These are phyloP conservation scores for Oncorhynchus masou DNA, from an alignment of 2,113 vertebrate genomes.

Conservation along the genomic window DNA sequence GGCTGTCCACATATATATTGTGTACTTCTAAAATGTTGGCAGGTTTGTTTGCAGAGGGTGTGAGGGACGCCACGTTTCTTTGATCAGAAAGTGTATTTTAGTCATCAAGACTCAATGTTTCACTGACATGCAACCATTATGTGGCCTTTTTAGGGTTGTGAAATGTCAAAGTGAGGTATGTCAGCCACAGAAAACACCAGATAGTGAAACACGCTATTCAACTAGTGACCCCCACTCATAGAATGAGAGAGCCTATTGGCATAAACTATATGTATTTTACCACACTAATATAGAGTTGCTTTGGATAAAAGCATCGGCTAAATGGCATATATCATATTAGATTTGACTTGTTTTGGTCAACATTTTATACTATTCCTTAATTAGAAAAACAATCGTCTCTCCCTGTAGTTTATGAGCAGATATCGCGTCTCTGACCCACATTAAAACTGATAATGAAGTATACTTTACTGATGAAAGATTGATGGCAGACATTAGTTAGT, in stretches of 20 bases:
- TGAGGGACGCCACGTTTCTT: constrained; percentile 23
- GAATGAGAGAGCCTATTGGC: too few relatives aligned
- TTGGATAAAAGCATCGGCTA: too few relatives aligned
- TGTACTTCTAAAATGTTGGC: constrained; percentile 18
- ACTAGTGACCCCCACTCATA: too few relatives aligned
- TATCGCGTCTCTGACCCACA: background rate
- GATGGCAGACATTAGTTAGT: background rate
- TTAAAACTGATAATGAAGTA: background rate
- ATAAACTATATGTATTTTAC: background rate
- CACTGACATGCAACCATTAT: constrained; percentile 33
- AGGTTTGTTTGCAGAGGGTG: constrained; percentile 8
- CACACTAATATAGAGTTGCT: background rate
- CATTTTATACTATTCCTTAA: background rate
- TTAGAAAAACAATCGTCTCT: background rate
- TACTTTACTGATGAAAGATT: constrained; percentile 11
- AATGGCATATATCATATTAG: too few relatives aligned
- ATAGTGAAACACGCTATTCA: too few relatives aligned
- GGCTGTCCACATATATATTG: too few relatives aligned
- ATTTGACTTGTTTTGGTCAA: background rate
- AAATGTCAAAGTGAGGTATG: background rate
- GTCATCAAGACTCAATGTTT: constrained; percentile 21
- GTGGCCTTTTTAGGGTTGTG: background rate
- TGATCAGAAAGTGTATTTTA: constrained; percentile 1
- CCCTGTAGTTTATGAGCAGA: background rate
- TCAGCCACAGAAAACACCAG: background rate